phyloP scores from a whole-genome alignment of 1,140 invertebrate genomes.

The Hyles vespertilio region DNA sequence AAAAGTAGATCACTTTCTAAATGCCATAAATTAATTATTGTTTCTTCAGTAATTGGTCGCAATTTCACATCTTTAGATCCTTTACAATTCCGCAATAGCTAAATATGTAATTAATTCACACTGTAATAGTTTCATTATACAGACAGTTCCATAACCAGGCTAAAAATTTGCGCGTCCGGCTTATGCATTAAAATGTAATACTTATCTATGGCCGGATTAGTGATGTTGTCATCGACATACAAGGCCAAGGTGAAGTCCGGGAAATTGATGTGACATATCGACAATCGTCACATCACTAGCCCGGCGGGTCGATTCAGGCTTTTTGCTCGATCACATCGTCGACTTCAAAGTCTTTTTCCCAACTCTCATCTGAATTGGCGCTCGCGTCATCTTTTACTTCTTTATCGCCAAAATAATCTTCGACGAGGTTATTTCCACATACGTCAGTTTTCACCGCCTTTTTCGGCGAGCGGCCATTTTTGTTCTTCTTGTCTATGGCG shows the following conservation, averaged over 20 bases:
- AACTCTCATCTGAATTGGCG: slow-evolving; percentile 73
- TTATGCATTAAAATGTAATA: slow-evolving; percentile 1
- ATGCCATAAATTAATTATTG: too few relatives aligned
- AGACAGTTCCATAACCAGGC: background rate
- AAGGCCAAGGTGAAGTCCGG: too few relatives aligned
- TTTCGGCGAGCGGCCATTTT: slow-evolving; percentile 47
- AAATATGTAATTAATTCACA: too few relatives aligned
- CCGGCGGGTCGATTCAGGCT: slow-evolving; percentile 39
- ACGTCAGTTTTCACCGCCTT: slow-evolving; percentile 49
- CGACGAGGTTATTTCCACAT: slow-evolving; percentile 64
- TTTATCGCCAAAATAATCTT: slow-evolving; percentile 71
- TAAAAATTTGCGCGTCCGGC: slow-evolving; percentile 4
- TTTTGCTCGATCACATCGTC: slow-evolving; percentile 49
- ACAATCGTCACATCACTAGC: slow-evolving; percentile 7
- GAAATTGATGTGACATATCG: too few relatives aligned
- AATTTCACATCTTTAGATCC: too few relatives aligned
- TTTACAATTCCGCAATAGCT: too few relatives aligned
- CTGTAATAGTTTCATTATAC: background rate
- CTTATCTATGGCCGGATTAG: slow-evolving; percentile 24
- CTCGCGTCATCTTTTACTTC: slow-evolving; percentile 69
- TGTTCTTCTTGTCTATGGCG: slow-evolving; percentile 37
- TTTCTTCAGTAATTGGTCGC: too few relatives aligned
- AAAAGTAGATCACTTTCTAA: too few relatives aligned
- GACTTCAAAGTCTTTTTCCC: slow-evolving; percentile 74
- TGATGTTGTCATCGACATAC: background rate